Evolutionary conservation across 2,113 vertebrate genomes (phyloP).

Genomic region (Psittacara wagleri): DNA sequence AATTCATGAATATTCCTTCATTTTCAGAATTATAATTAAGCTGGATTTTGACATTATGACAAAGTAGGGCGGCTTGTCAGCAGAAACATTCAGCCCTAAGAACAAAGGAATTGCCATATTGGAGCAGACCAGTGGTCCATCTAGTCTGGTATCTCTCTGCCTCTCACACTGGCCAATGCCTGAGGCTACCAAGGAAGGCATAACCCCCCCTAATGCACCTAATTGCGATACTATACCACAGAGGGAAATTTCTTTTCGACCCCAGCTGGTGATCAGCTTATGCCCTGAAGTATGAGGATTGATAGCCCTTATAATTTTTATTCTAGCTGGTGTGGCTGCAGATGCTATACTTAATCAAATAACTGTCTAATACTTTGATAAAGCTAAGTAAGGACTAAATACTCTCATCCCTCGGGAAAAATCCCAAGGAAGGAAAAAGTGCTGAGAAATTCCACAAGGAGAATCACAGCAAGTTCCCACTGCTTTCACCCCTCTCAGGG

Average conservation of each 20-base stretch:
- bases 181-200: conserved; percentile 48
- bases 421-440: conserved; percentile 43
- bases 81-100: conserved; percentile 29
- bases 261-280: conserved; percentile 68
- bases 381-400: conserved; percentile 65
- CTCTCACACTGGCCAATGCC: conserved; percentile 39
- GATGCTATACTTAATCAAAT: conserved; percentile 67
- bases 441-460: conserved; percentile 63
- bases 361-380: conserved; percentile 65
- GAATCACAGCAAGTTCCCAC: conserved; percentile 50
- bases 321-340: conserved; percentile 51
- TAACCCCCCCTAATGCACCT: conserved; percentile 43
- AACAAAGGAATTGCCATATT: conserved; percentile 61
- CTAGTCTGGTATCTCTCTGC: conserved; percentile 33
- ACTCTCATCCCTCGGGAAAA: conserved; percentile 33
- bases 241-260: conserved; percentile 60
- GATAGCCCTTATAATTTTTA: conserved; percentile 71
- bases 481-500: conserved; percentile 47
- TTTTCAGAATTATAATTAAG: conserved; percentile 67
- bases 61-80: conserved; percentile 22
- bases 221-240: conserved; percentile 60
- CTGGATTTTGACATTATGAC: conserved; percentile 64
- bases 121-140: conserved; percentile 51
- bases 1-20: conserved; percentile 72
- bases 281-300: conserved; percentile 72